These are phyloP conservation scores for Huso huso DNA, from an alignment of 2,797 vertebrate species.

Conservation along the genomic window DNA sequence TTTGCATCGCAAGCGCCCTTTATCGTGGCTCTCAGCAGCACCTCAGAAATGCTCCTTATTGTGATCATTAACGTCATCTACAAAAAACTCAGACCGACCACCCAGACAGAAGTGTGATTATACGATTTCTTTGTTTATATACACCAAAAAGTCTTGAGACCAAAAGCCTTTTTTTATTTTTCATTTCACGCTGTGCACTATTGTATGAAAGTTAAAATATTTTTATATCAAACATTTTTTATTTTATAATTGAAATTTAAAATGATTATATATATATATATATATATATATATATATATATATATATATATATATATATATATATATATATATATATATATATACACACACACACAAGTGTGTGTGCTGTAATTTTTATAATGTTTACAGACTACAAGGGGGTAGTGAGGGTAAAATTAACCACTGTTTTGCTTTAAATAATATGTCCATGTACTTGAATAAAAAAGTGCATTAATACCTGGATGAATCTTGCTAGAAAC, in stretches of 20 bases:
- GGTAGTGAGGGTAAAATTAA: neutral
- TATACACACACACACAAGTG: neutral
- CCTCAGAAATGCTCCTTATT: slow-evolving; percentile 78
- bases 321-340: too few species aligned
- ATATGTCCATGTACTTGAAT: neutral
- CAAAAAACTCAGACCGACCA: slow-evolving; percentile 44
- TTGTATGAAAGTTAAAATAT: slow-evolving; percentile 43
- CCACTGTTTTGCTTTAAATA: neutral
- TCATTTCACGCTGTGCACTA: slow-evolving; percentile 14
- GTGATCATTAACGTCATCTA: slow-evolving; percentile 62
- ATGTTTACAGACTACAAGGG: neutral
- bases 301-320: too few species aligned
- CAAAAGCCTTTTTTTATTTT: slow-evolving; percentile 59
- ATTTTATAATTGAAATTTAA: slow-evolving; percentile 51
- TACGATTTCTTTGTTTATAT: slow-evolving; percentile 18
- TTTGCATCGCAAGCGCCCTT: slow-evolving; percentile 84
- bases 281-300: too few species aligned
- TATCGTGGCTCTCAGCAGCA: slow-evolving; percentile 84
- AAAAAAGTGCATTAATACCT: neutral
- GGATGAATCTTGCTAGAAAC: neutral
- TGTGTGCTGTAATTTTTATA: slow-evolving; percentile 8
- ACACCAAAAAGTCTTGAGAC: slow-evolving; percentile 39
- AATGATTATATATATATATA: neutral
- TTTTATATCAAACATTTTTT: slow-evolving; percentile 61
- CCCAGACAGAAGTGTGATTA: slow-evolving; percentile 48